Conservation (phyloP, 1,140 invertebrate genomes). For the Rhopalosiphum padi region DNA sequence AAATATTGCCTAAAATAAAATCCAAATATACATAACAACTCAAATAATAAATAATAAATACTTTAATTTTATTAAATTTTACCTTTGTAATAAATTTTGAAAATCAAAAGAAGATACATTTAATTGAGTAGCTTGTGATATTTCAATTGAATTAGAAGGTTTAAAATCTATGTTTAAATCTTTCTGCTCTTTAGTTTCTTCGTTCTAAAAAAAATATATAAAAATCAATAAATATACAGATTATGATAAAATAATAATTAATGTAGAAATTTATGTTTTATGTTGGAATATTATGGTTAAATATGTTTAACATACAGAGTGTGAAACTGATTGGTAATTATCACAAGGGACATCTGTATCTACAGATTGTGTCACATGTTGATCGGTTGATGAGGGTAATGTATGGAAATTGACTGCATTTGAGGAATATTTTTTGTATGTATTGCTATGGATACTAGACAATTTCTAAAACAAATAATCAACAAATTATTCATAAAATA, state of each 20-base stretch:
- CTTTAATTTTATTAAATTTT: background rate
- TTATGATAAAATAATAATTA: background rate
- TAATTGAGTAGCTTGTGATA: background rate
- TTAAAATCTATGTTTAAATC: constrained; percentile 27
- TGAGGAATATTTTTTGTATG: constrained; percentile 44
- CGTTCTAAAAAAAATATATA: background rate
- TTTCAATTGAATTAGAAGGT: background rate
- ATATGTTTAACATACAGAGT: background rate
- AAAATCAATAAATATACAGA: background rate
- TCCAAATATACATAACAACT: background rate
- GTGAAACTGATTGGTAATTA: background rate
- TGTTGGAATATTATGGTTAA: background rate
- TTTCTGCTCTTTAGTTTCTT: constrained; percentile 29
- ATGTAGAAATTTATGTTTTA: background rate
- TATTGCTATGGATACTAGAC: constrained; percentile 47
- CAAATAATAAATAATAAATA: background rate
- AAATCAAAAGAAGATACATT: constrained; percentile 26
- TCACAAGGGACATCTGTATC: constrained; percentile 20
- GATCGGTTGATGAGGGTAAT: constrained; percentile 19
- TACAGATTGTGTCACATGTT: background rate
- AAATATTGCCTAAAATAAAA: constrained; percentile 36
- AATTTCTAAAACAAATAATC: constrained; percentile 30
- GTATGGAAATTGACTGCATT: constrained; percentile 32
- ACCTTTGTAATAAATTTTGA: constrained; percentile 41
- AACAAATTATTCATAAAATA: background rate